A percentile compares a stretch with the other conserved stretches of the same genome.
These are phyloP conservation scores for Dicrurus megarhynchus DNA, from an alignment of 2,113 vertebrate species.

Conservation along the genomic window DNA sequence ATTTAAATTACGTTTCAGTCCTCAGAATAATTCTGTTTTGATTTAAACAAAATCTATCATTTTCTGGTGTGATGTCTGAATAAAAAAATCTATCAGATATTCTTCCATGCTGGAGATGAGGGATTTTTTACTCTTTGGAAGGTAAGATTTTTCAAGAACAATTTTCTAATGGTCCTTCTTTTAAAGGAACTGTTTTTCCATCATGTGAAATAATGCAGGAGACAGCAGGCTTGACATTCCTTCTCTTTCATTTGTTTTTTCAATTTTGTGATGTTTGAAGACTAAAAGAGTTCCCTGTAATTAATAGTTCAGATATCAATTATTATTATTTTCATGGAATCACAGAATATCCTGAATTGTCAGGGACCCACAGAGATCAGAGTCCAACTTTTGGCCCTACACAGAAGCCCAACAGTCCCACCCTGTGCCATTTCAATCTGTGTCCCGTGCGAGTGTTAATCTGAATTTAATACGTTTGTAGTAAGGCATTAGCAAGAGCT, in stretches of 20 bases:
- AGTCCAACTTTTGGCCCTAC: background rate
- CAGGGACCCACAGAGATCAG: background rate
- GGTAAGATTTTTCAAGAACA: background rate
- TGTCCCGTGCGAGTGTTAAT: background rate
- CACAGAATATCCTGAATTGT: background rate
- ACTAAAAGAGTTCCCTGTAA: background rate
- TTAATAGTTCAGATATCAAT: background rate
- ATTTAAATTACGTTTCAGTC: background rate
- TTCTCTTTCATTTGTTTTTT: background rate
- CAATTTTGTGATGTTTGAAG: background rate
- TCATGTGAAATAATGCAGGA: background rate
- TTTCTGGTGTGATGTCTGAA: background rate
- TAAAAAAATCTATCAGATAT: background rate
- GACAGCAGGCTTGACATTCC: background rate
- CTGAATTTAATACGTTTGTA: background rate
- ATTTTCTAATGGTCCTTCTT: background rate
- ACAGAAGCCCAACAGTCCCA: background rate
- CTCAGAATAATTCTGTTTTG: background rate
- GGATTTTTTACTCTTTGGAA: background rate
- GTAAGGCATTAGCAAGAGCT: background rate
- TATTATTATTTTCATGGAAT: background rate
- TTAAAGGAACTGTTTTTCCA: background rate
- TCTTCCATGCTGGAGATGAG: background rate
- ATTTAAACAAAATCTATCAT: background rate
- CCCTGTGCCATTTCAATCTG: background rate